These are phyloP conservation scores for Habroteleia sp. DNA, from an alignment of 2,888 invertebrate genomes.

Conservation along the genomic window DNA sequence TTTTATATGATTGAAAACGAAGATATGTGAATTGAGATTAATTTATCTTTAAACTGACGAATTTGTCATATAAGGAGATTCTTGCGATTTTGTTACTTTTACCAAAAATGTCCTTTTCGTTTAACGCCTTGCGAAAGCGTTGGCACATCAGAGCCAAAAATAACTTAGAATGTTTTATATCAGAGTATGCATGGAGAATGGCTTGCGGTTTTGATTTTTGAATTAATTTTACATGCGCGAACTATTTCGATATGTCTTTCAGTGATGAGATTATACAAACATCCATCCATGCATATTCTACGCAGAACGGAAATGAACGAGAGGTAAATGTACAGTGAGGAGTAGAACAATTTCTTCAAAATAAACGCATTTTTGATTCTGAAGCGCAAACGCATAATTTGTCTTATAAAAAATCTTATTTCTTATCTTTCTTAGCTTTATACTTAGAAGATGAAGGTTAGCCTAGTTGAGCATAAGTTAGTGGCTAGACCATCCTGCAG, in stretches of 20 bases:
- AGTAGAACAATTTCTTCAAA: conserved; percentile 5
- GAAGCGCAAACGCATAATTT: conserved; percentile 10
- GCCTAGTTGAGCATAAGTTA: conserved; percentile 80
- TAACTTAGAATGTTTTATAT: neutral
- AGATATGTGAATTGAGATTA: conserved; percentile 60
- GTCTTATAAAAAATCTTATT: conserved; percentile 56
- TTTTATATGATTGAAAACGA: conserved; percentile 59
- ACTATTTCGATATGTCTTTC: conserved; percentile 19
- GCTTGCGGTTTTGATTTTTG: neutral
- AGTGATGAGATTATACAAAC: neutral
- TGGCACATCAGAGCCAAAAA: conserved; percentile 25
- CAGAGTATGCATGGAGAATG: conserved; percentile 16
- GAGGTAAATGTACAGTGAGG: conserved; percentile 41
- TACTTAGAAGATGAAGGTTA: conserved; percentile 75
- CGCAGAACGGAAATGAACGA: conserved; percentile 2
- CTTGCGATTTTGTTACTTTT: neutral
- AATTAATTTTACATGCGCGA: conserved; percentile 5
- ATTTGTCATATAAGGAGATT: neutral
- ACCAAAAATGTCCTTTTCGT: conserved; percentile 7
- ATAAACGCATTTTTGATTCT: conserved; percentile 23
- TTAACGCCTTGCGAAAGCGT: neutral
- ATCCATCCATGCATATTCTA: conserved; percentile 23
- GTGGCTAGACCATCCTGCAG: conserved; percentile 77
- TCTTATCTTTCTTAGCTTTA: conserved; percentile 65
- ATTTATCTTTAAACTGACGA: conserved; percentile 2